Base-by-base conservation (phyloP, 2,113 vertebrate species). In the Aleadryas rufinucha region DNA sequence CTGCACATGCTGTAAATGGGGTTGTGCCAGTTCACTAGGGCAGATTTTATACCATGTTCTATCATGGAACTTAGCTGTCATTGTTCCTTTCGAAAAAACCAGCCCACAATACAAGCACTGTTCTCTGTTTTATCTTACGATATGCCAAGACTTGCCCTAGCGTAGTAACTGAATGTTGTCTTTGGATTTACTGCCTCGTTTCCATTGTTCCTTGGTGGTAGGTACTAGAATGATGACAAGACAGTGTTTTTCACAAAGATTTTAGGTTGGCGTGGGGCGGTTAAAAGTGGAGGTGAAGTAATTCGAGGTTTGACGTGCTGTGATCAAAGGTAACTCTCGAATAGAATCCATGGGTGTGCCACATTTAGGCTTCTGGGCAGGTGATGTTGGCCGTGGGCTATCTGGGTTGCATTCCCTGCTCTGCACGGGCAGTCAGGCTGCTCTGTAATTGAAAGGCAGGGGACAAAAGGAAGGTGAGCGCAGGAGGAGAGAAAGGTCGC, bases 261-360 rank as follows among this genome's bases (percentile, higher is more conserved):
- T 84, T 75, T 44, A 23, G 9, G 24, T 33, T 59, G 30, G 9
- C 2, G 1, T 3, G 3, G 22, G 4, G 9, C 0, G 0, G 4
- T 42, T 63, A 1, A 42, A 50, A 33, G 12, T 8, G 33, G 17
- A 82, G 14, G 71, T 79, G 28, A 39, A 66, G 47, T 30, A 18
- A 85, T 63, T 54, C 7, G 26, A 52, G 24, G 9, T 87, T 54
- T 71, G 68, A 33, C 10, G 68, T 52, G 2, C 4, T 28, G 18
- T 37, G 15, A 35, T 87, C 74, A 52, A 87, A 75, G 35, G 9
- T 64, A 64, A 41, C 21, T 64, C 18, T 17, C 19, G 33, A 47
- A 41, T 0, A 3, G 47, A 78, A 60, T 33, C 33, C 16, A 14
- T 2, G 33, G 3, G 31, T 13, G 16, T 37, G 17, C 57, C 47